A percentile compares a stretch with the other conserved stretches of the same genome.
Conservation (phyloP, 2,797 vertebrate species). For the Neosalanx taihuensis region DNA sequence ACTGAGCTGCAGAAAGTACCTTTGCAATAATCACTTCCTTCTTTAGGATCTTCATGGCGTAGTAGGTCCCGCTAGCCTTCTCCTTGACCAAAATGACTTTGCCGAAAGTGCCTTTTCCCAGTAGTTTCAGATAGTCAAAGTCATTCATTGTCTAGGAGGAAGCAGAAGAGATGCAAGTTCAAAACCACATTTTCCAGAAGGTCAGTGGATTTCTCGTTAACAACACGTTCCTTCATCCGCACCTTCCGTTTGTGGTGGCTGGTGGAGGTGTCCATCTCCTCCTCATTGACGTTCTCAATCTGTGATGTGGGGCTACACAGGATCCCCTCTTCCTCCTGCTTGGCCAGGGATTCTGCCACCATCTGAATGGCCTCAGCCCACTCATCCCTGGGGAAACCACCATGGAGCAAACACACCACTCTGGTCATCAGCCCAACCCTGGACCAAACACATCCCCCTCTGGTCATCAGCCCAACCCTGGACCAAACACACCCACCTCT, state of each 20-base stretch:
- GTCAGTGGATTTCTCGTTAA: too few relatives aligned
- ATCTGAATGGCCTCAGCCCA: constrained; percentile 98
- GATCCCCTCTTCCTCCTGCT: constrained; percentile 96
- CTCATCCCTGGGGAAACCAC: constrained; percentile 80
- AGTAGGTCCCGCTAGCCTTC: constrained; percentile 96
- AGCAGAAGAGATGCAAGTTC: too few relatives aligned
- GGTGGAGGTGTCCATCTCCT: constrained; percentile 98
- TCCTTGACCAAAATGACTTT: constrained; percentile 98
- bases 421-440: background rate
- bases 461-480: background rate
- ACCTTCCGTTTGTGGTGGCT: constrained; percentile 98
- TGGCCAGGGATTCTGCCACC: constrained; percentile 94
- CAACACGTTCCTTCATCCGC: constrained; percentile 21
- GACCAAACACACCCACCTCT: background rate
- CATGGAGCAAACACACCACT: background rate
- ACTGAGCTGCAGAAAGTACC: constrained; percentile 61
- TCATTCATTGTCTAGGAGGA: constrained; percentile 93
- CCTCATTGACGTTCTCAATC: constrained; percentile 94
- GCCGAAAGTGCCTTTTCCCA: constrained; percentile 98
- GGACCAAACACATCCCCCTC: background rate
- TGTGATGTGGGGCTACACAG: constrained; percentile 93
- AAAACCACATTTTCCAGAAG: background rate
- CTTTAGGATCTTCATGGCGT: constrained; percentile 99
- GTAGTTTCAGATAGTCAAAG: constrained; percentile 98
- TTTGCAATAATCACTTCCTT: constrained; percentile 99